A percentile compares a stretch with the other conserved stretches of the same genome.
phyloP scores from a whole-genome alignment of 2,888 invertebrate genomes.

The Drosophila tripunctata region DNA sequence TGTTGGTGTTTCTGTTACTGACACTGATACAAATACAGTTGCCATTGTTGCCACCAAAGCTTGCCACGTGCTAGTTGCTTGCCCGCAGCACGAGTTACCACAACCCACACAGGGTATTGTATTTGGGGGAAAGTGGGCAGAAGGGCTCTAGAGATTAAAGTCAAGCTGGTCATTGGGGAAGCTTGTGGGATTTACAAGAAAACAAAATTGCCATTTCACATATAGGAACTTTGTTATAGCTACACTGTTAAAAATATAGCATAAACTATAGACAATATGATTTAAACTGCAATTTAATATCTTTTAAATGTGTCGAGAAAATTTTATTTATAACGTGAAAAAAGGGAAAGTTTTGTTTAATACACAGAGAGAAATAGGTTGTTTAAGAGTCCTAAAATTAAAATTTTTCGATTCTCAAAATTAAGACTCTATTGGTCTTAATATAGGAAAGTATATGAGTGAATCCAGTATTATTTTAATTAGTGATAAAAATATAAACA shows the following conservation, averaged over 20 bases:
- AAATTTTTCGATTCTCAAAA: too few relatives aligned
- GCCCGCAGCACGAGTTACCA: slow-evolving; percentile 31
- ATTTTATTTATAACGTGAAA: too few relatives aligned
- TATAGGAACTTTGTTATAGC: slow-evolving; percentile 19
- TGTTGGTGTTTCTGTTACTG: neutral
- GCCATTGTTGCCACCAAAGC: slow-evolving; percentile 1
- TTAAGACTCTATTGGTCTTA: too few relatives aligned
- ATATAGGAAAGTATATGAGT: too few relatives aligned
- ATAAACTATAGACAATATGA: neutral
- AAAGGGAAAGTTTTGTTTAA: too few relatives aligned
- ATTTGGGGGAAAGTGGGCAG: neutral
- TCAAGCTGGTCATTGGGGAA: slow-evolving; percentile 42
- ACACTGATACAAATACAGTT: too few relatives aligned
- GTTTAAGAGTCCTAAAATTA: too few relatives aligned
- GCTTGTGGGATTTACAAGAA: slow-evolving; percentile 54
- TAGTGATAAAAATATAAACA: too few relatives aligned
- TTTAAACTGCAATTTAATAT: neutral
- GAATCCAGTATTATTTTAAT: too few relatives aligned
- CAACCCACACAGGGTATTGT: slow-evolving; percentile 7
- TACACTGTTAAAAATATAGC: neutral
- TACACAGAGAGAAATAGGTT: too few relatives aligned
- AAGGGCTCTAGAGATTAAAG: slow-evolving; percentile 45
- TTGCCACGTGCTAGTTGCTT: slow-evolving; percentile 21
- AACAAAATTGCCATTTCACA: slow-evolving; percentile 50
- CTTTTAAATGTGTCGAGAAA: too few relatives aligned